Evolutionary conservation across 37 sponge, comb jelly and placozoan genomes (phyloP).

Genomic region (Aphrocallistes beatrix): DNA sequence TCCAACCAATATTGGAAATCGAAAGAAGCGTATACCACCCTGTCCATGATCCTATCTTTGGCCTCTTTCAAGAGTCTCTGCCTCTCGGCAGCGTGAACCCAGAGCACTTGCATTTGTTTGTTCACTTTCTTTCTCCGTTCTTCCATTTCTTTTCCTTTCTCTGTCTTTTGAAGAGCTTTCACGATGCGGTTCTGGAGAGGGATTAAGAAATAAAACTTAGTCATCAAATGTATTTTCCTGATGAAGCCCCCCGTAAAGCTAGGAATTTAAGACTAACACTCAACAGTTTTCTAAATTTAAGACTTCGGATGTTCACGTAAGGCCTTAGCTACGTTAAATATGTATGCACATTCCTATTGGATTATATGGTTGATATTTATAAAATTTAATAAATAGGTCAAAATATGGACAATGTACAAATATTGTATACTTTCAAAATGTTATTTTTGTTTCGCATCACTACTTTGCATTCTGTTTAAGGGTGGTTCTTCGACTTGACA

Average conservation of each 20-base stretch:
- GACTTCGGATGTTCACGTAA: too few species aligned
- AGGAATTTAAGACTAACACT: too few species aligned
- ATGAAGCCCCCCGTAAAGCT: too few species aligned
- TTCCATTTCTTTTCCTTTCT: conserved; percentile 13
- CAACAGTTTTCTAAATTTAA: too few species aligned
- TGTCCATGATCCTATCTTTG: background rate
- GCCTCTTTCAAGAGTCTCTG: background rate
- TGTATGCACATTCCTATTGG: too few species aligned
- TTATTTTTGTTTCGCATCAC: background rate
- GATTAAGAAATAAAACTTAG: background rate
- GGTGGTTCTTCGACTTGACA: background rate
- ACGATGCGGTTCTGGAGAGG: background rate
- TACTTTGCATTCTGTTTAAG: background rate
- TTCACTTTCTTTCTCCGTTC: background rate
- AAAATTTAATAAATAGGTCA: background rate
- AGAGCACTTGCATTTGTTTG: background rate
- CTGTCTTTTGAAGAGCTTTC: background rate
- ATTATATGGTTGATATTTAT: too few species aligned
- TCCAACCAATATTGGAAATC: background rate
- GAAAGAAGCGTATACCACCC: background rate
- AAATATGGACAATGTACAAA: background rate
- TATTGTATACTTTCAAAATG: background rate
- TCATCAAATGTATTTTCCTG: too few species aligned
- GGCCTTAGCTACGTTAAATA: too few species aligned
- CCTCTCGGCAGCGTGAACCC: background rate